Evolutionary conservation across 1,140 invertebrate species (phyloP), one percentile per base, ranked within the genome.

Genomic region (Sarcophaga bullata): DNA sequence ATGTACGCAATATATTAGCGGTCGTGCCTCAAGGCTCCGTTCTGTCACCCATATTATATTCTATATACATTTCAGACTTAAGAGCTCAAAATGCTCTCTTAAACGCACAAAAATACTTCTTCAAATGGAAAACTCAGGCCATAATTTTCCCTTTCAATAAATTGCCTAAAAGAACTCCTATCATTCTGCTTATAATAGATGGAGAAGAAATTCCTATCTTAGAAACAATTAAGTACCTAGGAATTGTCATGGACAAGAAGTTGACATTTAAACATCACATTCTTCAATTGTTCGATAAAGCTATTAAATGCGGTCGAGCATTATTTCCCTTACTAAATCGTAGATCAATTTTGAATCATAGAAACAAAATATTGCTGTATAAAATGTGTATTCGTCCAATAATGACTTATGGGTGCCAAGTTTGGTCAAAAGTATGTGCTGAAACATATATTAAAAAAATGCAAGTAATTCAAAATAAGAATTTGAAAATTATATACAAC

Each of bases 251-350:
- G 6, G 54, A 58, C 54, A 58, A 58, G 13, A 15, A 13, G 6
- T 13, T 58, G n/a, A 58, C 54, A 58, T 58, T 58, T n/a, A 58
- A 58, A 58, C 54, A 58, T 15, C 54, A 58, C n/a, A 58, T 58
- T 15, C 11, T 58, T 58, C 54, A 58, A 13, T 15, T 4, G 54
- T 58, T 4, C 54, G 54, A 58, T 58, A 58, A 37, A 37, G 25
- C 25, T 37, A 37, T 37, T 4, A 37, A 37, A 37, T 37, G 1
- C 4, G 25, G 25, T 37, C 25, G 25, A 37, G 54, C 6, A 58
- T 11, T 15, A 15, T 11, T 58, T 11, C 54, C 25, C 4, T 37
- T 37, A 37, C 25, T 37, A 37, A 37, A 37, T 37, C 25, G 25
- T 37, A 37, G 25, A 37, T 37, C 25, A 4, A 37, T 4, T 37